Conservation (phyloP, 1,140 invertebrate species). For the Yoshiicerus persimilis region DNA sequence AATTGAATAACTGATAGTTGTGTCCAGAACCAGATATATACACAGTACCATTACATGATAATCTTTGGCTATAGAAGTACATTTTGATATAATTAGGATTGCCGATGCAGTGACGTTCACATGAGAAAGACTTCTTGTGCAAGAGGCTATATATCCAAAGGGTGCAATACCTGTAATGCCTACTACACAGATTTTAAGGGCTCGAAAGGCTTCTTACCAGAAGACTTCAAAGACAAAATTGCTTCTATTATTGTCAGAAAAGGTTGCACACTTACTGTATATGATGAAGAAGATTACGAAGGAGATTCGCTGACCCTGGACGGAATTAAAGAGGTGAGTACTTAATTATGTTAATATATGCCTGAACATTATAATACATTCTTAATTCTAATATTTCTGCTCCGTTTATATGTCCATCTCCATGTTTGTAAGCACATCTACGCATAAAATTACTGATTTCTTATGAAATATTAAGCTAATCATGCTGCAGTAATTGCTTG, state of each 20-base stretch:
- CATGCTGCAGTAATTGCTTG: too few relatives aligned
- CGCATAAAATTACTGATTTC: too few relatives aligned
- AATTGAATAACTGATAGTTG: too few relatives aligned
- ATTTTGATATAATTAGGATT: conserved; percentile 9
- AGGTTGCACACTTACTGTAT: conserved; percentile 12
- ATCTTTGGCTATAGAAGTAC: too few relatives aligned
- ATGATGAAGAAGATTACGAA: conserved; percentile 27
- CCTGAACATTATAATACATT: too few relatives aligned
- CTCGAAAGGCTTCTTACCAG: background rate
- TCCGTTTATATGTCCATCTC: too few relatives aligned
- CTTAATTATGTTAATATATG: too few relatives aligned
- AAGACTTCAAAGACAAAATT: background rate
- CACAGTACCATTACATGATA: too few relatives aligned
- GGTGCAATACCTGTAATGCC: conserved; percentile 22
- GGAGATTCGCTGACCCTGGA: background rate
- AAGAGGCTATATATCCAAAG: conserved; percentile 14
- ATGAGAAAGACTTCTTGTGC: conserved; percentile 30
- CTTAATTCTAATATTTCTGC: too few relatives aligned
- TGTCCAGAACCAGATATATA: too few relatives aligned
- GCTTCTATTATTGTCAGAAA: background rate
- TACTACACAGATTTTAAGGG: conserved; percentile 27
- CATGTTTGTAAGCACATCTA: background rate
- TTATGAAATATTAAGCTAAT: too few relatives aligned
- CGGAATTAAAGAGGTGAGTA: background rate
- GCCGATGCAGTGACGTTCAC: conserved; percentile 21